phyloP scores from a whole-genome alignment of 2,888 invertebrate species.

The Brenthis ino region DNA sequence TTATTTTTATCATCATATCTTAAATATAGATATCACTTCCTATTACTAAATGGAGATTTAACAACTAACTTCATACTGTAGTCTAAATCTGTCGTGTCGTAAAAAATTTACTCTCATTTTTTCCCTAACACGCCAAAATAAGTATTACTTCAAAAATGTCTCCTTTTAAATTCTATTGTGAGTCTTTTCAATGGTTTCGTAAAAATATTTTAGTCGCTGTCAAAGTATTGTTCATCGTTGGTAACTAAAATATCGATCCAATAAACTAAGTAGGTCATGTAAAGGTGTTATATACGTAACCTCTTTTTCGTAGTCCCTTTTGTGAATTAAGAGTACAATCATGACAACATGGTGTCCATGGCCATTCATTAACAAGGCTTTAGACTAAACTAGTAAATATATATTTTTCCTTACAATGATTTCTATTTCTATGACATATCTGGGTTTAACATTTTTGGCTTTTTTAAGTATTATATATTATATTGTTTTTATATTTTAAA shows the following conservation, averaged over 20 bases:
- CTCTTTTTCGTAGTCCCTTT: slow-evolving; percentile 41
- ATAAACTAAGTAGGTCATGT: slow-evolving; percentile 49
- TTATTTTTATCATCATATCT: too few species aligned
- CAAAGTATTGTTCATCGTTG: slow-evolving; percentile 23
- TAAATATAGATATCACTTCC: too few species aligned
- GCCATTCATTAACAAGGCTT: neutral
- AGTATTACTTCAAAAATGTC: neutral
- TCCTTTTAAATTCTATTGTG: neutral
- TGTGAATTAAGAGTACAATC: slow-evolving; percentile 27
- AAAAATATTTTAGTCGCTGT: slow-evolving; percentile 15
- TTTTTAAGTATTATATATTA: too few species aligned
- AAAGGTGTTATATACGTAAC: slow-evolving; percentile 45
- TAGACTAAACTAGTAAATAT: neutral
- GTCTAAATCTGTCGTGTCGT: too few species aligned
- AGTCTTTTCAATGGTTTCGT: neutral
- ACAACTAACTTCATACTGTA: too few species aligned
- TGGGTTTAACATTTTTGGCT: too few species aligned
- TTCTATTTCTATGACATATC: too few species aligned
- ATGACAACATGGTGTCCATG: slow-evolving; percentile 13
- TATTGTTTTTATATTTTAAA: too few species aligned
- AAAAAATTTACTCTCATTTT: too few species aligned
- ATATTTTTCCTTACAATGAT: too few species aligned
- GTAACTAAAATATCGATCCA: slow-evolving; percentile 47
- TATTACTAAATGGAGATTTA: too few species aligned
- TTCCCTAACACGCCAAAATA: neutral